Base-by-base conservation (phyloP, 2,113 vertebrate genomes). In the Cricetomys ansorgei region DNA sequence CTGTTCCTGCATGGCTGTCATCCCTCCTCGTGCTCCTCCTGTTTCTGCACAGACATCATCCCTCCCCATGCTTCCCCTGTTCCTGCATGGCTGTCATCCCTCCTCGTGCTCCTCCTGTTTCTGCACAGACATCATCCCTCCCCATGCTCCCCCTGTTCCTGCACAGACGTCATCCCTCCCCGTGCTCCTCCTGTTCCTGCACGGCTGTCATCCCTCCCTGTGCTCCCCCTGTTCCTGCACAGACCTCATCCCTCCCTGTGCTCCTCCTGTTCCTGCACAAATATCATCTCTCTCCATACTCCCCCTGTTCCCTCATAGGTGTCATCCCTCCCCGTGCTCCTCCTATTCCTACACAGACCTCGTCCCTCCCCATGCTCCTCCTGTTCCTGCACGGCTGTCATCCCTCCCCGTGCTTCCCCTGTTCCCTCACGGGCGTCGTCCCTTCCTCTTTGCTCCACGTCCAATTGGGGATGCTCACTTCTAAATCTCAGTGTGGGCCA, bases 381-480 rank as follows among this genome's bases (percentile, higher is more conserved):
- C 5, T 12, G 15, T 21, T n/a, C 25, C 27, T 6, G 5, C n/a
- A 43, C 12, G 21, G 10, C 59, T 0, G 13, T 34, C 27, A 62
- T 2, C 25, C 6, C 55, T 16, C 17, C 6, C 21, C n/a, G n/a
- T n/a, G n/a, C 2, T 0, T 37, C 55, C 3, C 29, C 2, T 37
- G 23, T 34, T 31, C 0, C 0, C 13, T 31, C 10, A 34, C 34
- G 7, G 67, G 31, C 67, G 8, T 11, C 67, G 13, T 37, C 34
- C 17, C 29, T 21, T n/a, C 23, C 34, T 70, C 31, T 27, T 25
- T n/a, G 64, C 10, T 40, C 40, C 21, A 19, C 12, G 64, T 55
- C 45, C 5, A 34, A 45, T 2, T 25, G 57, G 65, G 34, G 37
- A 45, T 31, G 0, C 59, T 48, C 62, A 43, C 23, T 75, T 23